phyloP scores from a whole-genome alignment of 92 coral and sea anemone genomes.

The Desmophyllum pertusum region DNA sequence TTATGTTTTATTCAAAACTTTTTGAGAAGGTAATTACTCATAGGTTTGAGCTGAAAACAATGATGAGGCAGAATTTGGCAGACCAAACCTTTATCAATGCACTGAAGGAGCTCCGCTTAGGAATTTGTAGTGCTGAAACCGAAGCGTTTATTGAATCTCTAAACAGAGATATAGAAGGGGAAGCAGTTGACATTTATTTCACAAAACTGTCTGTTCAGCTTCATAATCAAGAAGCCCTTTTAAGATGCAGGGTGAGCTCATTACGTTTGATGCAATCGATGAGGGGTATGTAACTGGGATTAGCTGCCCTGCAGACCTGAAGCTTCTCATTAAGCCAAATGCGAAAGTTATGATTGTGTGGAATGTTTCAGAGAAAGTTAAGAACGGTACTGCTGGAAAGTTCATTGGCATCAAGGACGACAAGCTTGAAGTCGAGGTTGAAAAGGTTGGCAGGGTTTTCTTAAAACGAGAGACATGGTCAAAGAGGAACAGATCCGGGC shows the following conservation, averaged over 20 bases:
- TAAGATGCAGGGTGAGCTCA: too few species aligned
- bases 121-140: slow-evolving; percentile 13
- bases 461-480: slow-evolving; percentile 33
- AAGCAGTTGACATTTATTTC: slow-evolving; percentile 29
- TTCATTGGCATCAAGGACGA: slow-evolving; percentile 18
- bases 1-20: slow-evolving; percentile 3
- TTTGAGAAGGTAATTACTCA: slow-evolving; percentile 6
- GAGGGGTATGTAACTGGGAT: slow-evolving; percentile 33
- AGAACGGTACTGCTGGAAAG: slow-evolving; percentile 52
- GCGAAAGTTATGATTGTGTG: slow-evolving; percentile 56
- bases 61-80: slow-evolving; percentile 10
- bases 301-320: slow-evolving; percentile 21
- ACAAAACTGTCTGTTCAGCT: slow-evolving; percentile 16
- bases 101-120: slow-evolving; percentile 29
- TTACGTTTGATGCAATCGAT: too few species aligned
- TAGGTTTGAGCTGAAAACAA: slow-evolving; percentile 24
- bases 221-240: slow-evolving; percentile 14
- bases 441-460: background rate
- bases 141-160: slow-evolving; percentile 3
- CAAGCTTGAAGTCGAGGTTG: slow-evolving; percentile 3
- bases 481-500: slow-evolving; percentile 13
- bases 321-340: slow-evolving; percentile 15
- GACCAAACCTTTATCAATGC: slow-evolving; percentile 18
- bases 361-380: slow-evolving; percentile 35
- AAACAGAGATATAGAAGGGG: background rate